Conservation (phyloP, 2,888 invertebrate genomes). For the Oeneis ivallda region DNA sequence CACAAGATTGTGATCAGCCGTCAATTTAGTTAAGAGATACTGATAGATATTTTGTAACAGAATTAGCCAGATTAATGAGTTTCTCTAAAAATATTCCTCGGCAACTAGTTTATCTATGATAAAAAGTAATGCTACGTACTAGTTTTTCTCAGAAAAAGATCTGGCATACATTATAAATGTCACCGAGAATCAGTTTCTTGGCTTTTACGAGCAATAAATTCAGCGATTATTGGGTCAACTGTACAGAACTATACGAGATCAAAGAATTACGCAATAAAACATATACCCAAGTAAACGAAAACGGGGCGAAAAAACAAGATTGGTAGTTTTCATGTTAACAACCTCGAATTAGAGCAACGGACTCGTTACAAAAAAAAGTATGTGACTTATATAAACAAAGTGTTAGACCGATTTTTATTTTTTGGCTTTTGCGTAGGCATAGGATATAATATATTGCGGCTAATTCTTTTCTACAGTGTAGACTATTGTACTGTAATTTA, state of each 20-base stretch:
- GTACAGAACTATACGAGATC: conserved; percentile 31
- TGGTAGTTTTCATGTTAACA: conserved; percentile 32
- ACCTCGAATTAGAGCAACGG: conserved; percentile 36
- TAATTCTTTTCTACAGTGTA: background rate
- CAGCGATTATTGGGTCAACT: conserved; percentile 24
- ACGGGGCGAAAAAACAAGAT: conserved; percentile 30
- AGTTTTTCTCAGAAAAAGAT: conserved; percentile 13
- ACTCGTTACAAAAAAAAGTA: conserved; percentile 23
- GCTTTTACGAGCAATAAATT: conserved; percentile 32
- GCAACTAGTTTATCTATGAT: background rate
- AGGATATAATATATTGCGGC: no score
- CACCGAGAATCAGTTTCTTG: conserved; percentile 20
- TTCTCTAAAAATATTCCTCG: background rate
- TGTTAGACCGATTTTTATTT: conserved; percentile 31
- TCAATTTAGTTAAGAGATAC: no score
- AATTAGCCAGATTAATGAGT: no score
- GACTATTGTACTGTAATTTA: no score
- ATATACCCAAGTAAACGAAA: conserved; percentile 8
- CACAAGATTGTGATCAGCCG: no score
- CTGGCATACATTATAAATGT: conserved; percentile 20
- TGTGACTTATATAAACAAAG: conserved; percentile 28
- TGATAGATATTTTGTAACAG: no score
- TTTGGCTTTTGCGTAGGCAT: background rate
- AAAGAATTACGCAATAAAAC: conserved; percentile 33
- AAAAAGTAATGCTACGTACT: background rate